A percentile compares a stretch with the other conserved stretches of the same genome.
Evolutionary conservation across 1,140 invertebrate species (phyloP).

Genomic region (Holotrichia oblita): DNA sequence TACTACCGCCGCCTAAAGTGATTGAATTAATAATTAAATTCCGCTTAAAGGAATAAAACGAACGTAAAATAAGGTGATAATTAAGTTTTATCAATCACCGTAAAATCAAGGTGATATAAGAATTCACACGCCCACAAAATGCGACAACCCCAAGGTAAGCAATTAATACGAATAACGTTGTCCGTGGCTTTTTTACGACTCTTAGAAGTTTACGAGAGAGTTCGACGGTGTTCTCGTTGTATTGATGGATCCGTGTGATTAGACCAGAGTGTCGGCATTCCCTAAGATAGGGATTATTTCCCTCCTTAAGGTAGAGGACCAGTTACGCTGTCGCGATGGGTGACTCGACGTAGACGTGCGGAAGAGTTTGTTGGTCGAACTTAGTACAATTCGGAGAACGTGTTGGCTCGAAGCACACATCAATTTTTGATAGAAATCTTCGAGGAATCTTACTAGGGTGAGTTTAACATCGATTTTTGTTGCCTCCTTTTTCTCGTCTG

Average conservation of each 20-base stretch:
- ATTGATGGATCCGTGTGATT: conserved; percentile 50
- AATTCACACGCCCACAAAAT: not conserved
- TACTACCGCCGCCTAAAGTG: too few species aligned
- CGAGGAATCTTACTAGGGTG: conserved; percentile 48
- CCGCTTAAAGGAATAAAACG: too few species aligned
- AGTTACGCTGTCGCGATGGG: not conserved
- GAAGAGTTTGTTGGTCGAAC: conserved; percentile 38
- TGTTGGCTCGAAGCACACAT: conserved; percentile 48
- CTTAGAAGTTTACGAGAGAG: conserved; percentile 27
- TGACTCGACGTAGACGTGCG: not conserved
- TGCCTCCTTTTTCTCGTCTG: not conserved
- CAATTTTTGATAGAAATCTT: conserved; percentile 53
- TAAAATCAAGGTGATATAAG: conserved; percentile 2
- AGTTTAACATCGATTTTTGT: conserved; percentile 44
- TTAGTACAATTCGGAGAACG: conserved; percentile 48
- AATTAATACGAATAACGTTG: conserved; percentile 39
- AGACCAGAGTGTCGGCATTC: conserved; percentile 48
- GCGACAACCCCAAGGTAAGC: conserved; percentile 1
- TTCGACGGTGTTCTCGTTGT: conserved; percentile 30
- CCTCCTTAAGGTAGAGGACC: conserved; percentile 42
- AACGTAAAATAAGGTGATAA: not conserved
- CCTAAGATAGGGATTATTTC: conserved; percentile 48
- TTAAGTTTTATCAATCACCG: not conserved
- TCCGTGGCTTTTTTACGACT: conserved; percentile 38
- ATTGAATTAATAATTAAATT: too few species aligned